Base-by-base conservation (phyloP, 2,888 invertebrate species). In the Eupithecia subfuscata region DNA sequence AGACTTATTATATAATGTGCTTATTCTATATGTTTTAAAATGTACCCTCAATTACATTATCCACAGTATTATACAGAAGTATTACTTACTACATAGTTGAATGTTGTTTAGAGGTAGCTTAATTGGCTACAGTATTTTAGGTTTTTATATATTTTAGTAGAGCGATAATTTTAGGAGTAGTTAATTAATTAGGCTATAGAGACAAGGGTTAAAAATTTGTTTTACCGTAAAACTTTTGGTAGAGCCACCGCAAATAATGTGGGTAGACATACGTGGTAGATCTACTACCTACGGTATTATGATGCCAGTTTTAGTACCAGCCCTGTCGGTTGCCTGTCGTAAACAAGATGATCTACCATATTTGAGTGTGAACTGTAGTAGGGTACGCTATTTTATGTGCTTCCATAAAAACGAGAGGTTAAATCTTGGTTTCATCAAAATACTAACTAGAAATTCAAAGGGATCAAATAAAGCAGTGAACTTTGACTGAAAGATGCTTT, bases 291-390 rank as follows among this genome's bases (percentile, higher is more conserved):
- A 60, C 25, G 60, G 25, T 25, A 60, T 67, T 5, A 67, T 67
- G 11, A 37, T 65, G n/a, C n/a, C 37, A 40, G n/a, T 40, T 67
- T 67, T 67, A 67, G 34, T 34, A n/a, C 65, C 12, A 22, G 18
- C 40, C 65, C 37, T 18, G 37, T 16, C 64, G 18, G 40, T 25
- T 60, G 60, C 60, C 25, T 40, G 37, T 67, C 65, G 65, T 67
- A 67, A 67, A 67, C 40, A 12, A n/a, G 40, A 67, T 67, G n/a
- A 40, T 40, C 12, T 12, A 22, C 40, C 37, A 67, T 67, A 67
- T 67, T 67, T 40, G 65, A 67, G 37, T 22, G 65, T 67, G 65
- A 67, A 67, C 37, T 65, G 65, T 65, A 65, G 65, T 65, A 64
- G 64, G 40, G 37, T 60, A 60, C 22, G 65, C 40, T 67, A 37